These are phyloP conservation scores for Odontothrips loti DNA, from an alignment of 2,888 invertebrate species.

Conservation along the genomic window DNA sequence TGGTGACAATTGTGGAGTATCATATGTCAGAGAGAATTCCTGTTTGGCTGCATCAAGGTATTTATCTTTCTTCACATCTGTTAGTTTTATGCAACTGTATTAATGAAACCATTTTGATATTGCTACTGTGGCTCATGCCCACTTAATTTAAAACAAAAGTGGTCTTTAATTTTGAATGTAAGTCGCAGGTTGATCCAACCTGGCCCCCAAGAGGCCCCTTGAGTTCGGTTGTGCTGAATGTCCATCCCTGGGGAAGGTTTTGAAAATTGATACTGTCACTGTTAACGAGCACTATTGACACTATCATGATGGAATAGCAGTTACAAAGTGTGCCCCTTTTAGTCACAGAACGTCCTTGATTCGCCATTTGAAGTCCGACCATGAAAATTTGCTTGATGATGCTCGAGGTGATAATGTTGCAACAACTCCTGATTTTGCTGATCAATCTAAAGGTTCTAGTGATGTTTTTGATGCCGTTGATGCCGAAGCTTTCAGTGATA, in stretches of 20 bases:
- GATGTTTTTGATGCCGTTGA: background rate
- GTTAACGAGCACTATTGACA: background rate
- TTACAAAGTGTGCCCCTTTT: background rate
- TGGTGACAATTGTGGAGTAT: too few species aligned
- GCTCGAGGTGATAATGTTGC: too few species aligned
- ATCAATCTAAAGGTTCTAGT: too few species aligned
- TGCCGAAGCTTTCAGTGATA: background rate
- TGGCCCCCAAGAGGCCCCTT: background rate
- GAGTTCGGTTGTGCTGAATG: background rate
- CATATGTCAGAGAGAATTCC: too few species aligned
- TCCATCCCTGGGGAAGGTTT: background rate
- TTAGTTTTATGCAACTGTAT: background rate
- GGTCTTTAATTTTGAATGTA: too few species aligned
- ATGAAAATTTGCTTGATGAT: background rate
- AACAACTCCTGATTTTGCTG: too few species aligned
- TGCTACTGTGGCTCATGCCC: too few species aligned
- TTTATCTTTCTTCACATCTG: too few species aligned
- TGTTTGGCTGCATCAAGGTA: too few species aligned
- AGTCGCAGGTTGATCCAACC: background rate
- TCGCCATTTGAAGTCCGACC: background rate
- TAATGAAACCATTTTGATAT: background rate
- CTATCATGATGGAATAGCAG: background rate
- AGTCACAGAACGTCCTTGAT: background rate
- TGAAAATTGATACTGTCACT: background rate
- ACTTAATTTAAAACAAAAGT: too few species aligned